phyloP scores from a whole-genome alignment of 2,113 vertebrate genomes.

The Heliornis fulica region DNA sequence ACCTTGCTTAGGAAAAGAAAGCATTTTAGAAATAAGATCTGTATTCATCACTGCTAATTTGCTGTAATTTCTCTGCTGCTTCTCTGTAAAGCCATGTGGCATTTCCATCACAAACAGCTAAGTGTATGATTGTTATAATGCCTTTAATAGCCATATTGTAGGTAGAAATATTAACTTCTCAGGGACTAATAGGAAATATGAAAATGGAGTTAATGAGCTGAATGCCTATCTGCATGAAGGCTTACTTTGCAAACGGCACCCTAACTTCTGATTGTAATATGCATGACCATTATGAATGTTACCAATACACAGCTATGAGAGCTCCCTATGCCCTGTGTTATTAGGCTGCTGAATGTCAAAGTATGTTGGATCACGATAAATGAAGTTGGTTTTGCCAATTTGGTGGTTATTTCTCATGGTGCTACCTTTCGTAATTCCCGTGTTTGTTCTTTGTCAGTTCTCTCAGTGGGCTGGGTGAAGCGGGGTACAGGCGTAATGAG shows the following conservation, averaged over 20 bases:
- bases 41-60: constrained; percentile 13
- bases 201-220: constrained; percentile 39
- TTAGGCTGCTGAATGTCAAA: constrained; percentile 16
- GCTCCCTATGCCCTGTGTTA: background rate
- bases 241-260: constrained; percentile 8
- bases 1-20: background rate
- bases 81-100: background rate
- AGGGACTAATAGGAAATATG: constrained; percentile 47
- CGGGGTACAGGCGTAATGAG: background rate
- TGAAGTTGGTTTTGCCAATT: background rate
- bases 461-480: background rate
- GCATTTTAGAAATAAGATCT: background rate
- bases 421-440: constrained; percentile 1
- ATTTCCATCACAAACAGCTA: constrained; percentile 21
- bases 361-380: background rate
- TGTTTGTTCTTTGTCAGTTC: background rate
- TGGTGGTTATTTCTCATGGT: constrained; percentile 9
- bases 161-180: constrained; percentile 55
- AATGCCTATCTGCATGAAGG: constrained; percentile 42
- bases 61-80: constrained; percentile 11
- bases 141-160: constrained; percentile 65
- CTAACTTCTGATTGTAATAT: constrained; percentile 51
- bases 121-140: constrained; percentile 1
- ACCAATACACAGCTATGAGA: background rate
- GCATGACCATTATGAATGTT: constrained; percentile 65